A percentile compares a stretch with the other conserved stretches of the same genome.
Evolutionary conservation across 2,797 vertebrate genomes (phyloP).

Genomic region (Alfaro cultratus): DNA sequence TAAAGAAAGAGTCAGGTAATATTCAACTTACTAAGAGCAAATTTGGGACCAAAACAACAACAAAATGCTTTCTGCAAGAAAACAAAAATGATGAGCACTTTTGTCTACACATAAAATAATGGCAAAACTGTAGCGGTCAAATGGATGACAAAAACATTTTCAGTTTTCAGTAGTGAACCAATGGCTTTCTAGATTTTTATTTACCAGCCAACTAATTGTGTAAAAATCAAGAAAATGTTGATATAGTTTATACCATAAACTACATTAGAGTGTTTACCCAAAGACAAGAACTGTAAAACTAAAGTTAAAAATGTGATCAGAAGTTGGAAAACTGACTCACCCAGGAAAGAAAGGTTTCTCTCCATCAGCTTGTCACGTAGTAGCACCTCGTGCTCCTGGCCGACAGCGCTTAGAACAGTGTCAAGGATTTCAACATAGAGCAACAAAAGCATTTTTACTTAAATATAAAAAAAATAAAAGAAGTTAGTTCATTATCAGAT

Average conservation of each 20-base stretch:
- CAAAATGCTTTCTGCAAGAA: neutral
- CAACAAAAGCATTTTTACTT: neutral
- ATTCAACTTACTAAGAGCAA: neutral
- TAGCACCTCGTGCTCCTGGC: constrained; percentile 94
- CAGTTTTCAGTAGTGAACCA: neutral
- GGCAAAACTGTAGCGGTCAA: neutral
- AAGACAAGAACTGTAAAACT: constrained; percentile 41
- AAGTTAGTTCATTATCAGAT: neutral
- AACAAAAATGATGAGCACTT: neutral
- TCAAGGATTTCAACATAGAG: constrained; percentile 65
- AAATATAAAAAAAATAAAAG: neutral
- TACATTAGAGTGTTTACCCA: constrained; percentile 48
- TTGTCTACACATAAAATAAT: neutral
- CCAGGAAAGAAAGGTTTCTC: constrained; percentile 93
- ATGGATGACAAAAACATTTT: neutral
- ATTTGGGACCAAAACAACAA: neutral
- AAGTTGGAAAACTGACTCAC: constrained; percentile 80
- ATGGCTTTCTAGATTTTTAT: neutral
- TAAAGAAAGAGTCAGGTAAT: neutral
- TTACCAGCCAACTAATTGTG: neutral
- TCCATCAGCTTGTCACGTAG: constrained; percentile 91
- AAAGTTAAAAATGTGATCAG: constrained; percentile 26
- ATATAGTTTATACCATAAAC: constrained; percentile 60
- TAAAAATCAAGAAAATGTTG: neutral
- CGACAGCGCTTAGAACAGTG: constrained; percentile 87